Conservation (phyloP, 2,797 vertebrate genomes). For the Rallus crepitans region DNA sequence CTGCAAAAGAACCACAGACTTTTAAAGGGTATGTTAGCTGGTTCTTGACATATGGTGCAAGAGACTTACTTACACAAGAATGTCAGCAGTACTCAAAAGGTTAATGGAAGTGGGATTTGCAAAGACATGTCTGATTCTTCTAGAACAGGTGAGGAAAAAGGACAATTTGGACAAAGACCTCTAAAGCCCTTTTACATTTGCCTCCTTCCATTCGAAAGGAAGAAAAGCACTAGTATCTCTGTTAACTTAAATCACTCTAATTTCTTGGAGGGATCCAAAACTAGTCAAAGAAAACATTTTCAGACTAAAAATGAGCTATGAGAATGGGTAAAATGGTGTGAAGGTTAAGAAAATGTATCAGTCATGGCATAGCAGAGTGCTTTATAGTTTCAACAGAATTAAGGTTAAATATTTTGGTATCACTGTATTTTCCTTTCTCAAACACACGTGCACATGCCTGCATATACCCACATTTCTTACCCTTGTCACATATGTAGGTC, state of each 20-base stretch:
- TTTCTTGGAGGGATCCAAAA: background rate
- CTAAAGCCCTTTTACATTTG: slow-evolving; percentile 31
- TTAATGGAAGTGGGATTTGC: slow-evolving; percentile 69
- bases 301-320: background rate
- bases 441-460: background rate
- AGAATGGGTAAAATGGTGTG: background rate
- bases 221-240: background rate
- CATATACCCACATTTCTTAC: background rate
- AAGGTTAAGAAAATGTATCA: background rate
- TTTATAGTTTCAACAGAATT: background rate
- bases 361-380: background rate
- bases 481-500: background rate
- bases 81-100: slow-evolving; percentile 38
- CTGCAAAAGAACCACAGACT: background rate
- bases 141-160: background rate
- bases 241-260: slow-evolving; percentile 2
- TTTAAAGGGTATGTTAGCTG: slow-evolving; percentile 21
- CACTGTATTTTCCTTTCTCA: background rate
- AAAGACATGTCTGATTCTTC: slow-evolving; percentile 55
- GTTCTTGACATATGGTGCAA: slow-evolving; percentile 42
- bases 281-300: slow-evolving; percentile 26
- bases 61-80: background rate
- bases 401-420: background rate
- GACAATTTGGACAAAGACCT: slow-evolving; percentile 41
- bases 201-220: slow-evolving; percentile 27